These are phyloP conservation scores for Euglossa dilemma DNA, from an alignment of 1,140 invertebrate species.

Conservation along the genomic window DNA sequence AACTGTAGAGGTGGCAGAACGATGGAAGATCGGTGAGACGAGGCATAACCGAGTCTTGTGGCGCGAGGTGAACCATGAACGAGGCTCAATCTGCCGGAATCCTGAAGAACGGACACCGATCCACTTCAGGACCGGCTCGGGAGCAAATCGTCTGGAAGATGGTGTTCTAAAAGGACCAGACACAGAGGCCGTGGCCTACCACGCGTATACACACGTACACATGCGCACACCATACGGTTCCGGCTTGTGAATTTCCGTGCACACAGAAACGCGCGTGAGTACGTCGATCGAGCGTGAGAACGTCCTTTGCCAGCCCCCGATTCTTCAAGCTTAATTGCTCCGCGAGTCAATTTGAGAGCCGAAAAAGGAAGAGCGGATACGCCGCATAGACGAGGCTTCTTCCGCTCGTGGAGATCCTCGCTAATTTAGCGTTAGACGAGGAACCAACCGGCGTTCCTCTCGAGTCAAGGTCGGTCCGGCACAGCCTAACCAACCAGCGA, in stretches of 20 bases:
- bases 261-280: constrained; percentile 2
- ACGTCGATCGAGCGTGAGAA: constrained; percentile 61
- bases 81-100: constrained; percentile 78
- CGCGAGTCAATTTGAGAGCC: constrained; percentile 51
- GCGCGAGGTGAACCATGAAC: constrained; percentile 73
- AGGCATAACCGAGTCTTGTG: constrained; percentile 67
- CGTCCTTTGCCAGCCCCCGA: constrained; percentile 52
- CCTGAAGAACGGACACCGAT: constrained; percentile 74
- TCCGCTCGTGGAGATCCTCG: constrained; percentile 40
- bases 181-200: constrained; percentile 39
- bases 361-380: constrained; percentile 55
- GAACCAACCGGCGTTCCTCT: constrained; percentile 20
- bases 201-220: background rate
- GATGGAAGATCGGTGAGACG: constrained; percentile 18
- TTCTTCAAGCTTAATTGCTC: constrained; percentile 64
- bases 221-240: background rate
- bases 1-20: constrained; percentile 30
- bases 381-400: constrained; percentile 29
- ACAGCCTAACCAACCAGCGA: background rate
- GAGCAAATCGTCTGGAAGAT: constrained; percentile 74
- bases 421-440: constrained; percentile 48
- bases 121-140: constrained; percentile 54
- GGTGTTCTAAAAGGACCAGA: constrained; percentile 61
- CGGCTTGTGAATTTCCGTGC: constrained; percentile 29
- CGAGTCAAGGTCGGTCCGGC: constrained; percentile 26